Evolutionary conservation across 2,888 invertebrate genomes (phyloP).

Genomic region (Lypha dubia): DNA sequence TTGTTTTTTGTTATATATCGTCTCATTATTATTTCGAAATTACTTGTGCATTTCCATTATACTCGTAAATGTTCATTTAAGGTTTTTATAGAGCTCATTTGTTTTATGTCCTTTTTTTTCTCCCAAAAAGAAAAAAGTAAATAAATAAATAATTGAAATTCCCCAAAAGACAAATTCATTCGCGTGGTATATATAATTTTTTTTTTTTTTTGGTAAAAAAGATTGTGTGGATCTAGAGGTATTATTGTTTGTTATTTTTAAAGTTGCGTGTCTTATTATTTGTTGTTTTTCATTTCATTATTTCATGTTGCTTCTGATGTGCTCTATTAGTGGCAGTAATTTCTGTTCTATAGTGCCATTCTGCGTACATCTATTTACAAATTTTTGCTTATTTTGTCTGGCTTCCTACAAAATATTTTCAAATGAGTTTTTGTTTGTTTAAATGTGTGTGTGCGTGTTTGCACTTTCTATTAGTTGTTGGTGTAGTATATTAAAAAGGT

Average conservation of each 20-base stretch:
- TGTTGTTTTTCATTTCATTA: slow-evolving; percentile 29
- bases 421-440: neutral
- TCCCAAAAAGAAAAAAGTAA: neutral
- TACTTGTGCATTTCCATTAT: slow-evolving; percentile 63
- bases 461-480: slow-evolving; percentile 52
- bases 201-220: slow-evolving; percentile 15
- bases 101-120: slow-evolving; percentile 38
- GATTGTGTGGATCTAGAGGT: slow-evolving; percentile 34
- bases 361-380: slow-evolving; percentile 42
- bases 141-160: slow-evolving; percentile 15
- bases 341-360: slow-evolving; percentile 49
- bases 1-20: neutral
- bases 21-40: slow-evolving; percentile 68
- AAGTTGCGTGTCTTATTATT: slow-evolving; percentile 64
- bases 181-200: neutral
- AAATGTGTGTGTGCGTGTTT: neutral
- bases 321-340: slow-evolving; percentile 38
- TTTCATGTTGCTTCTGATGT: slow-evolving; percentile 15
- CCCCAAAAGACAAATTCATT: slow-evolving; percentile 19
- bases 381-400: slow-evolving; percentile 21
- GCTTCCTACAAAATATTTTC: neutral
- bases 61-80: slow-evolving; percentile 56
- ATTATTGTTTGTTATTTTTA: slow-evolving; percentile 50
- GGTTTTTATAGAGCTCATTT: slow-evolving; percentile 66
- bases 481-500: slow-evolving; percentile 57